phyloP scores from a whole-genome alignment of 2,888 invertebrate genomes.

The Bugulina stolonifera region DNA sequence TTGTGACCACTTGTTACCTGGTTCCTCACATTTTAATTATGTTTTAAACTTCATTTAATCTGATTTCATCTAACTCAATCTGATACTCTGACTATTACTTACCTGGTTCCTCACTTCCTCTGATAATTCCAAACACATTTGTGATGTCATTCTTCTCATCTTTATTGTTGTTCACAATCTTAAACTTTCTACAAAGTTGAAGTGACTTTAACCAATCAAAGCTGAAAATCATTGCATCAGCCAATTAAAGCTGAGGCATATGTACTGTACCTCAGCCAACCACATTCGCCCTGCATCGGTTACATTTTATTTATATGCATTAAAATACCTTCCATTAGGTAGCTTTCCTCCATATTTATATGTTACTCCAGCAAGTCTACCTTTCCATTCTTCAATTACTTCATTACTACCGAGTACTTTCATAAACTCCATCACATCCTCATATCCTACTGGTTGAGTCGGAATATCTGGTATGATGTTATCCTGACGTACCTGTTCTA shows the following conservation, averaged over 20 bases:
- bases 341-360: conserved; percentile 30
- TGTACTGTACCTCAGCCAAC: too few species aligned
- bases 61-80: neutral
- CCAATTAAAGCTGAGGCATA: too few species aligned
- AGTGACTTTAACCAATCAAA: too few species aligned
- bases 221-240: too few species aligned
- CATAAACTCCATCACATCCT: conserved; percentile 47
- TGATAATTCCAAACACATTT: conserved; percentile 30
- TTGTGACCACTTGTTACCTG: too few species aligned
- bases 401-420: conserved; percentile 21
- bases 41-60: too few species aligned
- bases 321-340: neutral
- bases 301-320: too few species aligned
- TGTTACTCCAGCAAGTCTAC: conserved; percentile 26
- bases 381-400: conserved; percentile 28
- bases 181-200: conserved; percentile 28
- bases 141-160: conserved; percentile 18
- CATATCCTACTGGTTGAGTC: conserved; percentile 52
- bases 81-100: neutral
- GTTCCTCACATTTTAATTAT: too few species aligned
- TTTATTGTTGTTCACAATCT: conserved; percentile 27
- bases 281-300: too few species aligned
- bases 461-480: conserved; percentile 51
- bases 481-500: conserved; percentile 29
- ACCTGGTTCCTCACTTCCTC: conserved; percentile 29